A percentile compares a stretch with the other conserved stretches of the same genome.
These are phyloP conservation scores for Gallinago nigripennis DNA, from an alignment of 2,797 vertebrate genomes.

Conservation along the genomic window DNA sequence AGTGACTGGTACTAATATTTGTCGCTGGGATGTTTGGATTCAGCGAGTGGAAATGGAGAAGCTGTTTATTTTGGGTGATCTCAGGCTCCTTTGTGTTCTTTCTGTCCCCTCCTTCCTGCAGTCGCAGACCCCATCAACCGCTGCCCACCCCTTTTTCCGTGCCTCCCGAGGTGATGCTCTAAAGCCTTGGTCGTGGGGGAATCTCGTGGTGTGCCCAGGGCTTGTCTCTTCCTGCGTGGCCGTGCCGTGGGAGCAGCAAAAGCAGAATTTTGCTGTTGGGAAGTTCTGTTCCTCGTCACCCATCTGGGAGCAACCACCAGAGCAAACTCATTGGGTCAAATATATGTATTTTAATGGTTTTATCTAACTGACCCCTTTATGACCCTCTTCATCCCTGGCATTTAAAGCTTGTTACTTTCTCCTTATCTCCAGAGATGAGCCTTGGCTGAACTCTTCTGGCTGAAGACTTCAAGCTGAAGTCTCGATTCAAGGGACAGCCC, in stretches of 20 bases:
- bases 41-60: neutral
- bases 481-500: neutral
- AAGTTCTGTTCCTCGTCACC: neutral
- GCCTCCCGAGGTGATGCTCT: neutral
- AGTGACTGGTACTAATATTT: neutral
- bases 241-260: accelerated
- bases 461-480: neutral
- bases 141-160: neutral
- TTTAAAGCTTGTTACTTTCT: neutral
- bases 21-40: neutral
- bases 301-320: neutral
- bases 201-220: accelerated
- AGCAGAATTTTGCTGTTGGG: neutral
- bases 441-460: neutral
- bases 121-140: neutral
- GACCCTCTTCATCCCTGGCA: neutral
- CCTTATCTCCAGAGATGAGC: neutral
- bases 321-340: neutral
- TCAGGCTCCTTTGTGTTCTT: accelerated
- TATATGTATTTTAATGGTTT: neutral
- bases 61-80: neutral
- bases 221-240: accelerated
- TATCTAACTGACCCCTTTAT: neutral
- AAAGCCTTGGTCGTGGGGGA: neutral
- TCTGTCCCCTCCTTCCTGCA: neutral